A percentile compares a stretch with the other conserved stretches of the same genome.
These are phyloP conservation scores for Bombus breviceps DNA, from an alignment of 1,140 invertebrate species.

Conservation along the genomic window DNA sequence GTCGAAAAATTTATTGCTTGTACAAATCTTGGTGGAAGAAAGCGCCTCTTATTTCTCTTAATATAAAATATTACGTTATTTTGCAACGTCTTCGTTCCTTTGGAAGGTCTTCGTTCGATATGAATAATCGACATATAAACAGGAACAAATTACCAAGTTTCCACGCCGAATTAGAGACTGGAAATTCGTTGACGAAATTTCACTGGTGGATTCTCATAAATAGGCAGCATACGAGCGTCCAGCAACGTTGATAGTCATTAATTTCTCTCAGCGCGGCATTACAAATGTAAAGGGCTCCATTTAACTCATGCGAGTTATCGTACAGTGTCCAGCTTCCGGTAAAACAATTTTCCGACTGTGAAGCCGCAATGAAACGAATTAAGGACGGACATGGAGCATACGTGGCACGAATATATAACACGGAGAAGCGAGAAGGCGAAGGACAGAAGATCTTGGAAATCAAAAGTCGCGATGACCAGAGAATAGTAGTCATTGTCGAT, in stretches of 20 bases:
- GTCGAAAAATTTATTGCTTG: slow-evolving; percentile 5
- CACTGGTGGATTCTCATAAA: background rate
- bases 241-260: background rate
- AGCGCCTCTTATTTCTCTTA: background rate
- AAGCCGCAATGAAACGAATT: slow-evolving; percentile 12
- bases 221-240: background rate
- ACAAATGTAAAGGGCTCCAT: background rate
- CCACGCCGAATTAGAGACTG: background rate
- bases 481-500: slow-evolving; percentile 48
- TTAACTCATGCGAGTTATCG: background rate
- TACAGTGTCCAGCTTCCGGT: background rate
- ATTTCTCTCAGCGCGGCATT: background rate
- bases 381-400: background rate
- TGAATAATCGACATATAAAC: background rate
- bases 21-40: background rate
- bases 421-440: background rate
- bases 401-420: background rate
- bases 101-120: background rate
- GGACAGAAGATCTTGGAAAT: background rate
- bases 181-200: background rate
- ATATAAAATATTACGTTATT: background rate
- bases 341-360: background rate
- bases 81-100: too few species aligned
- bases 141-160: background rate
- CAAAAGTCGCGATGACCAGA: slow-evolving; percentile 42